Evolutionary conservation across 2,113 vertebrate genomes (phyloP), one percentile per base, ranked within the genome.

Genomic region (Setophaga kirtlandii): DNA sequence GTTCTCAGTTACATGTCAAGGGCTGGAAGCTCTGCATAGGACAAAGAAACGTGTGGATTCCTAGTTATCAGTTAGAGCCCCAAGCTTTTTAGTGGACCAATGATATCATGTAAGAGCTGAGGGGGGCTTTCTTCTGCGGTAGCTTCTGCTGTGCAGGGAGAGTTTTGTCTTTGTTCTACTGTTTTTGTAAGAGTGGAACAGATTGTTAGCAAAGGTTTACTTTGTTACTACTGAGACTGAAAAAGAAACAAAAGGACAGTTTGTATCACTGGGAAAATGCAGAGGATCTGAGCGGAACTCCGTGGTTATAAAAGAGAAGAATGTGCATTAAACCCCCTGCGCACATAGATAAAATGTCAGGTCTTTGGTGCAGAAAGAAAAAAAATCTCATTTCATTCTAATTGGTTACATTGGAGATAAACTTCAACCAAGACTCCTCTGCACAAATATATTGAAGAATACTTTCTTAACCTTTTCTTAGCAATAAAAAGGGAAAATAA

Each of bases 391-490:
- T 83, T 87, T 93, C 56, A 33, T 74, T 90, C 46, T 70, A 44
- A 49, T 62, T 9, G 3, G 41, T 89, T 87, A 70, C n/a, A n/a
- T 46, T 75, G 33, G 19, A 85, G 52, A 67, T 58, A 85, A 94
- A 74, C 22, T 75, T 85, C 6, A 6, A 21, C 31, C 58, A 55
- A 39, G 25, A 85, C 25, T 88, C 52, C 46, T 67, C 62, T 70
- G 13, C 21, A 70, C 42, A 79, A 85, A 88, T 59, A 67, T 58
- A 67, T 59, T 87, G 60, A 84, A 87, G 37, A 78, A 88, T 25
- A 75, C 19, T 85, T 92, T 35, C 76, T 85, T 96, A 96, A 92
- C 83, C 53, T 92, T 94, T 92, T 70, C 60, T 52, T 78, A 82
- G 56, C 49, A 92, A 88, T 90, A 92, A 41, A 47, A 82, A 49